Evolutionary conservation across 2,797 vertebrate species (phyloP).

Genomic region (Myotis vivesi): DNA sequence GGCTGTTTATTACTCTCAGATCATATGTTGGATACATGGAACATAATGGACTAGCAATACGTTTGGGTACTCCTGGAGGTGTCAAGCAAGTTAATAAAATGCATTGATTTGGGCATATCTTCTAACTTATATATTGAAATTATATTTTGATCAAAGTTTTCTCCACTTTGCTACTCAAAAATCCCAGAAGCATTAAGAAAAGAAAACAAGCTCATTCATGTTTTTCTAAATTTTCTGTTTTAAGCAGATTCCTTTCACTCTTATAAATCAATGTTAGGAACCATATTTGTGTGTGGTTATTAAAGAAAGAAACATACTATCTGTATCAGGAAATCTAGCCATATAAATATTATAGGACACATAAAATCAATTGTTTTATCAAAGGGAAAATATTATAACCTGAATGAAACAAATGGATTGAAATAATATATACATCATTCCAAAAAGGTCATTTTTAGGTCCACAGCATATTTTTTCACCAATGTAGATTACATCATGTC

Average conservation of each 20-base stretch:
- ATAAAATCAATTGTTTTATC: not conserved
- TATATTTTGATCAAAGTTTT: constrained; percentile 3
- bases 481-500: not conserved
- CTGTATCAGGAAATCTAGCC: not conserved
- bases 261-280: not conserved
- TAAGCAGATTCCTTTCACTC: not conserved
- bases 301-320: not conserved
- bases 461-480: not conserved
- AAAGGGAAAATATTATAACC: not conserved
- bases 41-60: not conserved
- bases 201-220: not conserved
- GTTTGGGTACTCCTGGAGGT: not conserved
- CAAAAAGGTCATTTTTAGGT: not conserved
- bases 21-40: not conserved
- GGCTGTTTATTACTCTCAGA: not conserved
- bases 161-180: not conserved
- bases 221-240: not conserved
- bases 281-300: not conserved
- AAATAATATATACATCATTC: not conserved
- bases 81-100: not conserved
- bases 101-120: not conserved
- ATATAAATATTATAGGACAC: not conserved
- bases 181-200: not conserved
- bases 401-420: not conserved
- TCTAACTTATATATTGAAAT: not conserved